phyloP scores from a whole-genome alignment of 2,113 vertebrate genomes.

The Siniperca knerii region DNA sequence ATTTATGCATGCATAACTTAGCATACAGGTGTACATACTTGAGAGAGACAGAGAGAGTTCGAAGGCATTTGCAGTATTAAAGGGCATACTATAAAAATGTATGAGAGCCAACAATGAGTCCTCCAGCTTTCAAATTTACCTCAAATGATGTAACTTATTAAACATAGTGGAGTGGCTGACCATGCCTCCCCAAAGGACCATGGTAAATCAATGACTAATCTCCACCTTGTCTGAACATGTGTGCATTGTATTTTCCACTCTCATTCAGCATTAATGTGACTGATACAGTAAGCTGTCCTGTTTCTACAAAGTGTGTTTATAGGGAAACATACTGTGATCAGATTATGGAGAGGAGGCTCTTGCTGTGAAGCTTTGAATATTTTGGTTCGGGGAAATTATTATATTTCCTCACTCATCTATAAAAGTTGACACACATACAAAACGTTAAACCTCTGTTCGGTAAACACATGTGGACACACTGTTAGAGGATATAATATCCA shows the following conservation, averaged over 20 bases:
- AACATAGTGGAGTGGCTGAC: not conserved
- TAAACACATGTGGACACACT: constrained; percentile 65
- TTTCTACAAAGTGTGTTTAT: not conserved
- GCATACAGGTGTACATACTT: constrained; percentile 7
- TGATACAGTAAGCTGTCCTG: not conserved
- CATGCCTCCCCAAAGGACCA: constrained; percentile 1
- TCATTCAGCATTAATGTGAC: not conserved
- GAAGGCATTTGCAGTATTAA: not conserved
- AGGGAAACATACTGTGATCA: not conserved
- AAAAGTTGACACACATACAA: constrained; percentile 27
- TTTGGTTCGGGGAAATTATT: not conserved
- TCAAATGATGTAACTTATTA: not conserved
- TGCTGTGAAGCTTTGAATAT: not conserved
- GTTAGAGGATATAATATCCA: constrained; percentile 44
- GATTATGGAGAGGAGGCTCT: not conserved
- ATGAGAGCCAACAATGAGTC: not conserved
- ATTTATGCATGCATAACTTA: constrained; percentile 17
- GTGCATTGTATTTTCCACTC: not conserved
- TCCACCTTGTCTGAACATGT: not conserved
- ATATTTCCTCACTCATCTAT: constrained; percentile 1
- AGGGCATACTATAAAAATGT: not conserved
- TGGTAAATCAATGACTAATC: not conserved
- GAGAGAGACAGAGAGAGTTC: not conserved
- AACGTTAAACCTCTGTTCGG: constrained; percentile 53
- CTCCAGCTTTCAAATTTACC: constrained; percentile 2